A percentile compares a stretch with the other conserved stretches of the same genome.
Conservation (phyloP, 1,140 invertebrate genomes). For the Pinna nobilis region DNA sequence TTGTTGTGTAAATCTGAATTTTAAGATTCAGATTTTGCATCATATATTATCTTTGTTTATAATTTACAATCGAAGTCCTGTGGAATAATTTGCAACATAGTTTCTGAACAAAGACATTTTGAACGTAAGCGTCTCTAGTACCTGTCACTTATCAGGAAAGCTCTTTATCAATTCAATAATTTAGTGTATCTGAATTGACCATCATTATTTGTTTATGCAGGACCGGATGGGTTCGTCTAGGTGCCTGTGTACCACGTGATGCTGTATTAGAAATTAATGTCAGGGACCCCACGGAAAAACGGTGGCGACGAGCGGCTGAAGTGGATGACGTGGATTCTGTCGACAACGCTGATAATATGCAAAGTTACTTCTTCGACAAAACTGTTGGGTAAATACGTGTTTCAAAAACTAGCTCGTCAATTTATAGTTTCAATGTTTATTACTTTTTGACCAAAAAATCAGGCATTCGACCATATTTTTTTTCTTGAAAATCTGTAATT, state of each 20-base stretch:
- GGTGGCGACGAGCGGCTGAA: background rate
- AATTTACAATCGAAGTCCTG: no score
- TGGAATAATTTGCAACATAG: no score
- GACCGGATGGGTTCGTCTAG: background rate
- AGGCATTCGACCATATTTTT: background rate
- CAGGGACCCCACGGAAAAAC: background rate
- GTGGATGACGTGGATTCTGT: background rate
- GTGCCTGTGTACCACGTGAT: background rate
- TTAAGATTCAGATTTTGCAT: no score
- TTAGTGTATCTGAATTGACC: background rate
- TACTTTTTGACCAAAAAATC: background rate
- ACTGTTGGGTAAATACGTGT: background rate
- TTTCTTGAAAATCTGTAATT: background rate
- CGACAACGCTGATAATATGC: background rate
- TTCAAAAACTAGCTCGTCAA: background rate
- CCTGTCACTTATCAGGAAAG: no score
- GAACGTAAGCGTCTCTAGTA: no score
- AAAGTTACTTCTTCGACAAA: background rate
- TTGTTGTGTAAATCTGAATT: no score
- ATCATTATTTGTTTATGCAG: background rate
- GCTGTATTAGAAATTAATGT: background rate
- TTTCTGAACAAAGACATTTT: no score
- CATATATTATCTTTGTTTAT: no score
- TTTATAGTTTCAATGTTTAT: background rate
- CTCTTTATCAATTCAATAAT: background rate